Percentiles rank a stretch among this genome's conserved stretches.
Evolutionary conservation across 1,140 invertebrate species (phyloP).

Genomic region (Danaus melanippus): DNA sequence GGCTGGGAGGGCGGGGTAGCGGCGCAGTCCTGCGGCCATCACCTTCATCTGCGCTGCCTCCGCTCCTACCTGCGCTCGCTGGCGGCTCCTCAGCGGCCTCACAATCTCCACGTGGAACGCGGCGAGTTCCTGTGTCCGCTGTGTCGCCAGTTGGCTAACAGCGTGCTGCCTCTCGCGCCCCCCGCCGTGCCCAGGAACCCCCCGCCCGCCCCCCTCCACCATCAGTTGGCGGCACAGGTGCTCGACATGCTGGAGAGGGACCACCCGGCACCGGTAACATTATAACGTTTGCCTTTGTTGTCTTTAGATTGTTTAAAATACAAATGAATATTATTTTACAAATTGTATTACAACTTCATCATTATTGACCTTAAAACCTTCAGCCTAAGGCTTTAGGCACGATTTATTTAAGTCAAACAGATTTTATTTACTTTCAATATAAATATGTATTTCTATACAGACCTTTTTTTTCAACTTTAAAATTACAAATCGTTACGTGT

Average conservation of each 20-base stretch:
- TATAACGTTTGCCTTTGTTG: background rate
- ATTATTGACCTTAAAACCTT: too few species aligned
- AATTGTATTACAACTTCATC: too few species aligned
- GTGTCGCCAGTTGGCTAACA: slow-evolving; percentile 94
- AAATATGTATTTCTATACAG: background rate
- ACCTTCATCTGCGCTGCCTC: slow-evolving; percentile 94
- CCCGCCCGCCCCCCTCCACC: slow-evolving; percentile 62
- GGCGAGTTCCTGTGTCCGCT: slow-evolving; percentile 95
- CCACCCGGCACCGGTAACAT: slow-evolving; percentile 75
- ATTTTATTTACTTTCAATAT: background rate
- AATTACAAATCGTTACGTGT: too few species aligned
- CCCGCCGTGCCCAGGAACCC: slow-evolving; percentile 76
- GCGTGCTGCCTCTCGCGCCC: slow-evolving; percentile 90
- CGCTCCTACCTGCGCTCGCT: slow-evolving; percentile 90
- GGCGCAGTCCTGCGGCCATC: slow-evolving; percentile 97
- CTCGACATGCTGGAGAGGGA: slow-evolving; percentile 75
- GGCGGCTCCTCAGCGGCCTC: slow-evolving; percentile 80
- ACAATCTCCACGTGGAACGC: slow-evolving; percentile 82
- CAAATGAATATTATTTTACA: too few species aligned
- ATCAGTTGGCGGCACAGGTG: slow-evolving; percentile 14
- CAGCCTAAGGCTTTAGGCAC: too few species aligned
- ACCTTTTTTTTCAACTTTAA: too few species aligned
- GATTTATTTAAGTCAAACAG: background rate
- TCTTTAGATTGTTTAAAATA: too few species aligned
- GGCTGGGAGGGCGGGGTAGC: slow-evolving; percentile 95